phyloP scores from a whole-genome alignment of 2,888 invertebrate species.

The Stegophylla sp. region DNA sequence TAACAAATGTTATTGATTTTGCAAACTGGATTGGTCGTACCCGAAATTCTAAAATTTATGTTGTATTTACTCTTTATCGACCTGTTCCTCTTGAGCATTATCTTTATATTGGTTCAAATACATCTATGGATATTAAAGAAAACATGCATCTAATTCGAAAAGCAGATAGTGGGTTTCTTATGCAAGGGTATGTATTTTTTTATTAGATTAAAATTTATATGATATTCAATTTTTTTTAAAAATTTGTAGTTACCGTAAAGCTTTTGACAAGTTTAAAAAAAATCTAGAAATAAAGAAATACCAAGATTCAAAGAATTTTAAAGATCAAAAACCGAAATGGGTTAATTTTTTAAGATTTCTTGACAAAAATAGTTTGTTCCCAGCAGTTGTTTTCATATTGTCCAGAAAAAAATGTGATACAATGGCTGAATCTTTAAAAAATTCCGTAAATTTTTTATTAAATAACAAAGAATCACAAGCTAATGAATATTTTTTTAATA shows the following conservation, averaged over 20 bases:
- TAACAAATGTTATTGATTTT: constrained; percentile 95
- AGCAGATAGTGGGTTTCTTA: constrained; percentile 76
- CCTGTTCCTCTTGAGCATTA: constrained; percentile 96
- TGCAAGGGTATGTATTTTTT: constrained; percentile 70
- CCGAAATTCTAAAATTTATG: constrained; percentile 86
- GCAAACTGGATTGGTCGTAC: constrained; percentile 92
- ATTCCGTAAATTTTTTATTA: constrained; percentile 68
- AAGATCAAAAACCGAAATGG: constrained; percentile 77
- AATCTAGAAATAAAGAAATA: constrained; percentile 48
- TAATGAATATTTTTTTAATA: constrained; percentile 84
- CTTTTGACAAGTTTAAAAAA: constrained; percentile 38
- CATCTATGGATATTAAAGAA: constrained; percentile 75
- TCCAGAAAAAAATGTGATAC: constrained; percentile 83
- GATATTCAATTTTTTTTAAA: constrained; percentile 15
- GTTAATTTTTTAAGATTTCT: constrained; percentile 79
- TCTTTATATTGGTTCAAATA: constrained; percentile 70
- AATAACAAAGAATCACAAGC: constrained; percentile 81
- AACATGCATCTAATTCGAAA: constrained; percentile 82
- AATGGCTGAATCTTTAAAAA: constrained; percentile 68
- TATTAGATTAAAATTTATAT: neutral
- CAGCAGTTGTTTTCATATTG: constrained; percentile 92
- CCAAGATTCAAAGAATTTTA: constrained; percentile 33
- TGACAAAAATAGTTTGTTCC: constrained; percentile 81
- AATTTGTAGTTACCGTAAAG: constrained; percentile 46
- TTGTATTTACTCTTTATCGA: constrained; percentile 89